These are phyloP conservation scores for Zaprionus obscuricornis DNA, from an alignment of 2,888 invertebrate species.

Conservation along the genomic window DNA sequence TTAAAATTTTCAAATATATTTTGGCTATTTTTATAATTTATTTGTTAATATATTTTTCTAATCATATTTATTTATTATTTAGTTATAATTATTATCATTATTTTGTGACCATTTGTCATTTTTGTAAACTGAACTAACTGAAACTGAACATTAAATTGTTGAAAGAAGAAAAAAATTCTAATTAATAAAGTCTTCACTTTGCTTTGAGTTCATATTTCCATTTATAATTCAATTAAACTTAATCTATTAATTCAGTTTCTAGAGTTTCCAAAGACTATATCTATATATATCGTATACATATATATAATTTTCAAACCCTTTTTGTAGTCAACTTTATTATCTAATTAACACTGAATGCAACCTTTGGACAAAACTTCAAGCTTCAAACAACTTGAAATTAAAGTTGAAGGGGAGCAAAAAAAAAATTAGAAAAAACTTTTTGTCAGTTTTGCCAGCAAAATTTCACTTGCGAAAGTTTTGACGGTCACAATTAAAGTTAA, in stretches of 20 bases:
- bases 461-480: constrained; percentile 70
- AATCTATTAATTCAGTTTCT: too few relatives aligned
- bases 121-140: constrained; percentile 3
- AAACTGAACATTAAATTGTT: constrained; percentile 14
- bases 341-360: constrained; percentile 52
- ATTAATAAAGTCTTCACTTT: too few relatives aligned
- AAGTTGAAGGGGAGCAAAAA: background rate
- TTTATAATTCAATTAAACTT: too few relatives aligned
- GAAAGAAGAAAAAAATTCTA: too few relatives aligned
- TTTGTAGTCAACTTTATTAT: constrained; percentile 16
- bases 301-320: constrained; percentile 5
- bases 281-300: constrained; percentile 1
- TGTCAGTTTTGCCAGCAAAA: constrained; percentile 39
- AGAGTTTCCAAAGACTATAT: too few relatives aligned
- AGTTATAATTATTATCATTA: too few relatives aligned
- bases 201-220: too few relatives aligned
- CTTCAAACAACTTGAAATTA: background rate
- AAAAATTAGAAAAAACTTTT: constrained; percentile 17
- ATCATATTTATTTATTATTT: too few relatives aligned
- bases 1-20: too few relatives aligned
- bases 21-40: too few relatives aligned
- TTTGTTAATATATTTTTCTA: too few relatives aligned
- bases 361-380: constrained; percentile 24
- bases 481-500: constrained; percentile 46
- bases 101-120: constrained; percentile 22